Conservation (phyloP, 2,888 invertebrate species). For the Fragum whitleyi region DNA sequence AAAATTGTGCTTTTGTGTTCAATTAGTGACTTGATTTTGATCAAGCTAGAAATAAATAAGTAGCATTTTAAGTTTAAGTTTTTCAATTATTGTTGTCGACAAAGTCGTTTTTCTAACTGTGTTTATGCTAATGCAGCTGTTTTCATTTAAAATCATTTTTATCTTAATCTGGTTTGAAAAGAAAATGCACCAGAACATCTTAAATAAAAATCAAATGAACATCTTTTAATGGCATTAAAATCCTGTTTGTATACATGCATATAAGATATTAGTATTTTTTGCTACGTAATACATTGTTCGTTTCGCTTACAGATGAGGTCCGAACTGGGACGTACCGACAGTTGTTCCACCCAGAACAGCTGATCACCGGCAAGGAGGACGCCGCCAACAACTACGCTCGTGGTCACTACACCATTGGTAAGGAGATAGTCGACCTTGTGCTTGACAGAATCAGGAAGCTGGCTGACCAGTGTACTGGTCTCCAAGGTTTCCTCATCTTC, state of each 20-base stretch:
- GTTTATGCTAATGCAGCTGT: too few species aligned
- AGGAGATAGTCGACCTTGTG: conserved; percentile 5
- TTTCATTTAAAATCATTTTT: neutral
- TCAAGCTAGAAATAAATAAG: too few species aligned
- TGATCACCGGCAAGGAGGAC: too few species aligned
- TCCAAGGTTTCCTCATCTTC: conserved; percentile 24
- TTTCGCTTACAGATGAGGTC: conserved; percentile 7
- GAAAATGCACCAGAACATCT: neutral
- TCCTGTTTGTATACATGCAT: too few species aligned
- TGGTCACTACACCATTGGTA: conserved; percentile 27
- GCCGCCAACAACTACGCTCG: conserved; percentile 28
- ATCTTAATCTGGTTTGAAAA: neutral
- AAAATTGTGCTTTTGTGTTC: too few species aligned
- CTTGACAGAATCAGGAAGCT: conserved; percentile 12
- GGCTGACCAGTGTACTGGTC: conserved; percentile 23
- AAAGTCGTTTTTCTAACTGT: too few species aligned
- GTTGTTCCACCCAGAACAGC: conserved; percentile 25
- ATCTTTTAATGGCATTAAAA: too few species aligned
- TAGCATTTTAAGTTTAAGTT: too few species aligned
- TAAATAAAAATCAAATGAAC: neutral
- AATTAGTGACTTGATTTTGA: too few species aligned
- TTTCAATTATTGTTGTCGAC: too few species aligned
- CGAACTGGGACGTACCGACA: conserved; percentile 13
- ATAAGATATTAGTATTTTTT: neutral
- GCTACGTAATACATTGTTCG: neutral